Evolutionary conservation across 2,113 vertebrate species (phyloP), one percentile per base, ranked within the genome.

Genomic region (Microcebus murinus): DNA sequence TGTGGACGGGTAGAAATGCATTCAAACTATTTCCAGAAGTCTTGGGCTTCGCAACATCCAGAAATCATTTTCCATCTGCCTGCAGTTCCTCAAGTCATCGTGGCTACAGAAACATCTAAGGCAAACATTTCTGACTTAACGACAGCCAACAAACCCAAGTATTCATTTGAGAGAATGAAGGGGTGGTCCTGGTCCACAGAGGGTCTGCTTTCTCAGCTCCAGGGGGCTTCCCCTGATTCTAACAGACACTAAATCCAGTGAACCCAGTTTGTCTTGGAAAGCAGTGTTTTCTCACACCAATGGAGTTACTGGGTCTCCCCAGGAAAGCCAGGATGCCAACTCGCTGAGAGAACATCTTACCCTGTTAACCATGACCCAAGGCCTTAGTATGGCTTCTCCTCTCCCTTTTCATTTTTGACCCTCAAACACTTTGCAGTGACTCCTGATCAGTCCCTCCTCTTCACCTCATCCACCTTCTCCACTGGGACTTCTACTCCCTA

Each of bases 21-120:
- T 67, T 59, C 2, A 4, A 70, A 95, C 92, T 52, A 80, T 82
- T 96, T 97, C 79, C 96, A 96, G 88, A 94, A 86, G 76, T 65
- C 67, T 52, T 77, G 45, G 52, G 83, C 93, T 87, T 84, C 17
- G 29, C 59, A 90, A 79, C 50, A 92, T 83, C 29, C 94, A 90
- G 74, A 67, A 82, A 84, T 93, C 55, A 85, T 82, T 95, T 96
- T 96, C 95, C 83, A 57, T 57, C 55, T 31, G 83, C 81, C 87
- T 91, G 42, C 45, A 34, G 61, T 48, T 85, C 87, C 74, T 87
- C 74, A 76, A 67, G 48, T 93, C 42, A 34, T 34, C 50, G 59
- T 65, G 89, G 86, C 20, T 42, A 42, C 73, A 84, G 83, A 61
- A 59, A 63, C 90, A 57, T 31, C 27, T 1, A 42, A 67, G 83